These are phyloP conservation scores for Tetraneura akinire DNA, from an alignment of 1,140 invertebrate species.

Conservation along the genomic window DNA sequence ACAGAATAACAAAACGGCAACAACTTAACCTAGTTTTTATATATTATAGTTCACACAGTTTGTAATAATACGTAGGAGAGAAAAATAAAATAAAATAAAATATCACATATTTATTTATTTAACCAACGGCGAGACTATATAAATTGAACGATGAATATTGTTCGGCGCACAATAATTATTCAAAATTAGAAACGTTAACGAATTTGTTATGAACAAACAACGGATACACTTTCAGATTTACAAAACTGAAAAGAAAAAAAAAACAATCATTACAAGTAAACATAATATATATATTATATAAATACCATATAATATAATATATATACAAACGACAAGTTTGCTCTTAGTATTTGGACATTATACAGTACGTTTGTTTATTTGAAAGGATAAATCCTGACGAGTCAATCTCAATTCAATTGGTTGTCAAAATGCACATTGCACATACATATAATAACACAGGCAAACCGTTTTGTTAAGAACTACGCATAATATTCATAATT, in stretches of 20 bases:
- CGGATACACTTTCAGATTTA: conserved; percentile 9
- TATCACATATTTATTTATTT: neutral
- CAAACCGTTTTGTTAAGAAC: conserved; percentile 7
- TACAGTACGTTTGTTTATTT: conserved; percentile 19
- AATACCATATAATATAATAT: too few relatives aligned
- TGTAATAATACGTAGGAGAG: neutral
- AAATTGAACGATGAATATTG: neutral
- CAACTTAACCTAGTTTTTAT: conserved; percentile 21
- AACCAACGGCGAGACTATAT: neutral
- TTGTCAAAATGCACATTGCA: neutral
- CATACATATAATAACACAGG: neutral
- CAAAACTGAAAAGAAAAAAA: neutral
- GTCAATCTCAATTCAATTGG: conserved; percentile 3
- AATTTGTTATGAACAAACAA: neutral
- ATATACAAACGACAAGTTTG: neutral
- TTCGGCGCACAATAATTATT: neutral
- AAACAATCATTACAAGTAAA: conserved; percentile 22
- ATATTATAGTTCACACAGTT: neutral
- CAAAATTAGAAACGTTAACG: conserved; percentile 1
- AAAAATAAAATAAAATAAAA: neutral
- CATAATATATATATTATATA: neutral
- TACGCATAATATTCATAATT: too few relatives aligned
- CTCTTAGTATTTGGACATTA: neutral
- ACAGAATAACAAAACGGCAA: conserved; percentile 1
- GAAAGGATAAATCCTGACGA: conserved; percentile 26